These are phyloP conservation scores for Rugalucina vietnamica DNA, from an alignment of 2,888 invertebrate genomes.

Conservation along the genomic window DNA sequence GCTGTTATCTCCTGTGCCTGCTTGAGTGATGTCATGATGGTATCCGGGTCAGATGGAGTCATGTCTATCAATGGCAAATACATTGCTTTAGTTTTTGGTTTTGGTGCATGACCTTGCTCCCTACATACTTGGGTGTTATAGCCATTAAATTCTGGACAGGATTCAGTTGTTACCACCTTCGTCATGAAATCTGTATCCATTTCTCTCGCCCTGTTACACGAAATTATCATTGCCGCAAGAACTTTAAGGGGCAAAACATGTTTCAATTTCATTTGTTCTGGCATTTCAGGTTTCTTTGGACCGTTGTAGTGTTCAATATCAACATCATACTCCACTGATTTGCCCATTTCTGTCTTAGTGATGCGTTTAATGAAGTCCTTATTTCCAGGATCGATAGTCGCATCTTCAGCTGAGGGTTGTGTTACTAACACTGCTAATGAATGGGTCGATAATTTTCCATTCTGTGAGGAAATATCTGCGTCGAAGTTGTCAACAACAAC, in stretches of 20 bases:
- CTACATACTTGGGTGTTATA: slow-evolving; percentile 32
- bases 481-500: too few species aligned
- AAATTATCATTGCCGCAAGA: not conserved
- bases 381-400: too few species aligned
- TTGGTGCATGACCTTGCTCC: slow-evolving; percentile 25
- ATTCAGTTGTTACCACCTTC: not conserved
- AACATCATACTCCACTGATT: slow-evolving; percentile 4
- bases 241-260: not conserved
- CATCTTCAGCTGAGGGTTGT: too few species aligned
- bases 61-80: slow-evolving; percentile 60
- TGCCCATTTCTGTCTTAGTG: slow-evolving; percentile 2
- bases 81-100: slow-evolving; percentile 44
- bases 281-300: slow-evolving; percentile 36
- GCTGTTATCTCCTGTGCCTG: slow-evolving; percentile 24
- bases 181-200: slow-evolving; percentile 43
- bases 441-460: too few species aligned
- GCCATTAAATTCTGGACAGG: slow-evolving; percentile 30
- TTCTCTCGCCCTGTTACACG: not conserved
- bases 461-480: too few species aligned
- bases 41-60: slow-evolving; percentile 50
- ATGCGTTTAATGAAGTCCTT: slow-evolving; percentile 19
- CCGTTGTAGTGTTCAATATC: slow-evolving; percentile 14
- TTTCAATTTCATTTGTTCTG: not conserved
- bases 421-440: too few species aligned
- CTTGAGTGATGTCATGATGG: slow-evolving; percentile 51